phyloP scores from a whole-genome alignment of 37 sponge, comb jelly and placozoan genomes.

The Chondrosia reniformis region DNA sequence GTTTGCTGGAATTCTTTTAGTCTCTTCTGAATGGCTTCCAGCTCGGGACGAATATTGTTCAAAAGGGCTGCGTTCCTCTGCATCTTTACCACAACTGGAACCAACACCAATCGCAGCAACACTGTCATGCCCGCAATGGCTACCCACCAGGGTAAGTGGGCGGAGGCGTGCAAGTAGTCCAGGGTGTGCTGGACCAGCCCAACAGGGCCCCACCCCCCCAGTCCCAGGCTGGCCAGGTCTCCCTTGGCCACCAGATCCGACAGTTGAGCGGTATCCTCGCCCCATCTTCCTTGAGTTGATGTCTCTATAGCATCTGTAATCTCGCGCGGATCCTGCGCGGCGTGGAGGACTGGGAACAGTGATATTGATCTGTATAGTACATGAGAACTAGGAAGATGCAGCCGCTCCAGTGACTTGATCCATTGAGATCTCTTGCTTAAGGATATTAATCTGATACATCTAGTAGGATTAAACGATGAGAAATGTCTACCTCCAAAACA shows the following conservation, averaged over 20 bases:
- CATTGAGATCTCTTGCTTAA: too few relatives aligned
- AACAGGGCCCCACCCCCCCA: conserved; percentile 82
- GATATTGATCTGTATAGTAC: too few relatives aligned
- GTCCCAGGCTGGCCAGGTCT: conserved; percentile 44
- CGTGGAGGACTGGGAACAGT: too few relatives aligned
- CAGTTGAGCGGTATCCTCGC: conserved; percentile 1
- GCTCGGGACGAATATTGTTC: conserved; percentile 55
- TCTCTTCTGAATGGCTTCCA: conserved; percentile 26
- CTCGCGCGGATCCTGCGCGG: too few relatives aligned
- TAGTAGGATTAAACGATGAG: too few relatives aligned
- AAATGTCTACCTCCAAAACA: too few relatives aligned
- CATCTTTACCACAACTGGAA: conserved; percentile 56
- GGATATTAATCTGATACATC: too few relatives aligned
- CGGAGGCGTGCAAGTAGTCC: conserved; percentile 52
- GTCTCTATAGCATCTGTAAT: neutral
- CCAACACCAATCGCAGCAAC: conserved; percentile 34
- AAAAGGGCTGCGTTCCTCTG: conserved; percentile 53
- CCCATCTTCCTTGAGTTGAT: neutral
- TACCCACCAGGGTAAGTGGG: conserved; percentile 88
- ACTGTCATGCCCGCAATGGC: conserved; percentile 54
- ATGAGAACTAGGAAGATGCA: too few relatives aligned
- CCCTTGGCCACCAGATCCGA: conserved; percentile 26
- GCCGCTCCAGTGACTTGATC: too few relatives aligned
- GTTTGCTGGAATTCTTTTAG: conserved; percentile 29
- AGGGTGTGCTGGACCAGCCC: conserved; percentile 67